These are phyloP conservation scores for Eupithecia tripunctaria DNA, from an alignment of 2,888 invertebrate genomes.

Conservation along the genomic window DNA sequence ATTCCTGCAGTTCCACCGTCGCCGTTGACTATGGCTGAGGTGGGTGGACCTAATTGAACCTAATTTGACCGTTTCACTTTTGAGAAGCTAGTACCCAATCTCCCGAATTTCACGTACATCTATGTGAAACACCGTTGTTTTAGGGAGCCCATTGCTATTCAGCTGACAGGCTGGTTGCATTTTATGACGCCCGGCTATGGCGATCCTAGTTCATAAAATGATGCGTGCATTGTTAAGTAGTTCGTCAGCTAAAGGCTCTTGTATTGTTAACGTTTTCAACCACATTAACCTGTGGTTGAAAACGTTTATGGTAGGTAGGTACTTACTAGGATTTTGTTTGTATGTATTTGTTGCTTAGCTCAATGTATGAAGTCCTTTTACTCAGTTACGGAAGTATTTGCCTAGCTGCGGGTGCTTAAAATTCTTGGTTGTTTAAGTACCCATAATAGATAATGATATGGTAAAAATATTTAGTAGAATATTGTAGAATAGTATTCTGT, in stretches of 20 bases:
- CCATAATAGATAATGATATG: neutral
- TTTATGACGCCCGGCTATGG: constrained; percentile 67
- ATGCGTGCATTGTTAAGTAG: constrained; percentile 34
- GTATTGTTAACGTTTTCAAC: constrained; percentile 14
- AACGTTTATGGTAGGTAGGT: neutral
- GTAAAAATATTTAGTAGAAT: too few species aligned
- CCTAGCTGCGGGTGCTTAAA: neutral
- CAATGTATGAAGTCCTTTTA: neutral
- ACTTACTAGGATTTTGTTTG: too few species aligned
- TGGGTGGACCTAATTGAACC: too few species aligned
- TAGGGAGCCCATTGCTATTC: constrained; percentile 49
- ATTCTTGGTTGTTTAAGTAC: neutral
- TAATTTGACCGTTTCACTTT: too few species aligned
- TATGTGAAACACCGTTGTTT: constrained; percentile 34
- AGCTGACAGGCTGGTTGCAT: constrained; percentile 51
- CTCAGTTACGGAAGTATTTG: neutral
- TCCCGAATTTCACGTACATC: too few species aligned
- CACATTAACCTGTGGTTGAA: too few species aligned
- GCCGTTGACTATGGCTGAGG: too few species aligned
- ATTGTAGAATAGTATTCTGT: neutral
- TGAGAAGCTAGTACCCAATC: too few species aligned
- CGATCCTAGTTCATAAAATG: constrained; percentile 47
- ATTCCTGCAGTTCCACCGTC: too few species aligned
- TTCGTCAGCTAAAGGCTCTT: constrained; percentile 19
- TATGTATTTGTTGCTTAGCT: neutral